Evolutionary conservation across 2,888 invertebrate species (phyloP), one percentile per base, ranked within the genome.

Genomic region (Xanthorhoe designata): DNA sequence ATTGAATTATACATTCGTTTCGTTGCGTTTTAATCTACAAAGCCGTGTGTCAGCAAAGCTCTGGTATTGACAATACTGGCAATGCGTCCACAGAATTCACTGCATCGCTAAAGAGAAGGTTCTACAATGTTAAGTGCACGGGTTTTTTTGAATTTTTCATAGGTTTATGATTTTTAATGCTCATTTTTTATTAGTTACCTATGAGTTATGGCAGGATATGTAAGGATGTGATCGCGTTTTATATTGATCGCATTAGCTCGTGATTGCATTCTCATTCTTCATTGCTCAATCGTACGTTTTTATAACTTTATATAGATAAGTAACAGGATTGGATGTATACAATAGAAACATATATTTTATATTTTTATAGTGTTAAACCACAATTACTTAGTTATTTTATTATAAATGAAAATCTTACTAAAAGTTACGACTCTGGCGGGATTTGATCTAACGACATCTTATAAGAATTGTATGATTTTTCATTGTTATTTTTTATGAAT

Each of bases 51-150:
- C 61, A 65, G 52, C 10, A 19, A 17, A 0, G 38, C 15, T 18
- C 10, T n/a, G 53, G 47, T 15, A 47, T 47, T 13, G 47, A 47
- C 7, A 7, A 3, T 8, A 62, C 55, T 38, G 38, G 62, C 51
- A 61, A 66, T 63, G 61, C 29, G 47, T 58, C 56, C 50, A 60
- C 51, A 70, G 60, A 69, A 70, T 73, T 61, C 63, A 42, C 58
- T 68, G 64, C 70, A 68, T 70, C 56, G 66, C 60, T 66, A 60
- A 67, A 57, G 47, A 62, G 56, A 57, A 64, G 64, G 18, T 35
- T 17, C n/a, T 38, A 69, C 71, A 69, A 74, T 69, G 68, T 69
- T 71, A 71, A 72, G 55, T 67, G 66, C 66, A 56, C 53, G 1
- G 32, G 57, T 54, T 69, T 73, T 73, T 72, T 66, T 68, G 49